Evolutionary conservation across 2,113 vertebrate genomes (phyloP), one percentile per base, ranked within the genome.

Genomic region (Rhineura floridana): DNA sequence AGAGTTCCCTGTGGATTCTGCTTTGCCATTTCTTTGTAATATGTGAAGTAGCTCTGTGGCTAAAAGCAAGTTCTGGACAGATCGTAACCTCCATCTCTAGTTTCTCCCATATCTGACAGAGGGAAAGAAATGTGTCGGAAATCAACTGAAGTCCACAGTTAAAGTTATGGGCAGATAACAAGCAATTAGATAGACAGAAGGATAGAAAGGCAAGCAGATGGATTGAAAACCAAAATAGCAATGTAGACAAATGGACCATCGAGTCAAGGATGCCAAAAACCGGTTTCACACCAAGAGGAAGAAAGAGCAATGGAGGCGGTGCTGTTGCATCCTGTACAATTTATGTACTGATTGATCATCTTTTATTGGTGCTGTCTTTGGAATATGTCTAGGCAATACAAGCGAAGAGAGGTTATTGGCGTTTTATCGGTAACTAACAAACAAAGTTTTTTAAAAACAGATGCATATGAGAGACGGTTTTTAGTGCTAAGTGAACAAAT

Each of bases 211-310:
- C 87, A 86, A 81, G 59, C 84, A 86, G 84, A 89, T 2, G 72
- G 85, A 93, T 81, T 75, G 86, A 87, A 88, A 90, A 88, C 10
- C 46, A 44, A 84, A 65, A 92, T 91, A 85, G 36, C 42, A 93
- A 1, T 62, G 4, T 59, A 93, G 42, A 86, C 42, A 93, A 94
- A 90, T 3, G 25, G 72, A 80, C 85, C 91, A 92, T 90, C 13
- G 17, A 81, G 2, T 93, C n/a, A 87, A 86, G 48, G 86, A 77
- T 84, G 11, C 6, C 73, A 84, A 6, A 85, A 89, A 88, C 91
- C 90, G 55, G 6, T 78, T 87, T 88, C 42, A 92, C 84, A 75
- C 90, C 84, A 91, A 92, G 70, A 69, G 65, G 69, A 93, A 81
- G 70, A 6, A 86, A 93, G 73, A 28, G 79, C 82, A 79, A 1